These are phyloP conservation scores for Pseudopodoces humilis DNA, from an alignment of 2,113 vertebrate species.

Conservation along the genomic window DNA sequence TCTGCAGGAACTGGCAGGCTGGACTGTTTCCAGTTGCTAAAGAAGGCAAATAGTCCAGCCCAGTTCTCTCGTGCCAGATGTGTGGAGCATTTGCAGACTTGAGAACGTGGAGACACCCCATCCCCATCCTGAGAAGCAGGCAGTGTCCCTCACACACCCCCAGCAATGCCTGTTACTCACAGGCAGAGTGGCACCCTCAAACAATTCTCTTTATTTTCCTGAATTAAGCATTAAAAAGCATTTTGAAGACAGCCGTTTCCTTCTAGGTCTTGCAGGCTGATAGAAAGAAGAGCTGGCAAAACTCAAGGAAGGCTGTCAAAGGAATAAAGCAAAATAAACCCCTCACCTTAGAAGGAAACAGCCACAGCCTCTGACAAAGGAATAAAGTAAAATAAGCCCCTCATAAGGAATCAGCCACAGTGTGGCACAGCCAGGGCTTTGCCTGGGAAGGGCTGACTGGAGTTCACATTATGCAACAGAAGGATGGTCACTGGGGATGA, in stretches of 20 bases:
- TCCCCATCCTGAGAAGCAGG: background rate
- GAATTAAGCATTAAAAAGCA: background rate
- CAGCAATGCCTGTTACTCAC: background rate
- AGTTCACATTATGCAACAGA: rapidly evolving
- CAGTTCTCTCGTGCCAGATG: background rate
- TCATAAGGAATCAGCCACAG: background rate
- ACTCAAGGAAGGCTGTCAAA: background rate
- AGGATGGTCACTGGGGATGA: background rate
- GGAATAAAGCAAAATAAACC: background rate
- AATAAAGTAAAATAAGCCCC: background rate
- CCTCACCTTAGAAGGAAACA: background rate
- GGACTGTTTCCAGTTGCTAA: conserved; percentile 27
- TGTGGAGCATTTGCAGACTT: background rate
- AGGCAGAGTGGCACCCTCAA: background rate
- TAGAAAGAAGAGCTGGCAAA: background rate
- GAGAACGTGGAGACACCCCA: background rate
- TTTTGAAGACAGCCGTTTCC: background rate
- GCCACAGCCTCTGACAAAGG: background rate
- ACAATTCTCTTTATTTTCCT: background rate
- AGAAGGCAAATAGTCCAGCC: background rate
- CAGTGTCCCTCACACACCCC: background rate
- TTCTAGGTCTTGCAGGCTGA: background rate
- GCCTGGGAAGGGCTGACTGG: background rate
- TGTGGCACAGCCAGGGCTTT: background rate
- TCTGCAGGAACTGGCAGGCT: conserved; percentile 24